Evolutionary conservation across 2,113 vertebrate species (phyloP).

Genomic region (Cavia aperea): DNA sequence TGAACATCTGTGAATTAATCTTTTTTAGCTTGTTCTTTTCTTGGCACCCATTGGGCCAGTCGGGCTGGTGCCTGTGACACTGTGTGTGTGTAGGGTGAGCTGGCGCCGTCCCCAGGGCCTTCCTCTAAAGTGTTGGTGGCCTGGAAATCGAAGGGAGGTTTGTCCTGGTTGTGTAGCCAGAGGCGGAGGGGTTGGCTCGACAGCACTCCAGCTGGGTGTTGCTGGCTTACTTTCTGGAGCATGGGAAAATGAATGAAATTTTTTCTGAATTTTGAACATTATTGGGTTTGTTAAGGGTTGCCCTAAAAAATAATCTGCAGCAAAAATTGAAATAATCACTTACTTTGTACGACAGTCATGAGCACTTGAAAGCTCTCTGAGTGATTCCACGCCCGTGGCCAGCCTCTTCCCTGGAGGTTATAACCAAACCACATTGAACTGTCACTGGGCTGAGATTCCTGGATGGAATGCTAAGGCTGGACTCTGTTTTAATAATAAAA

Average conservation of each 20-base stretch:
- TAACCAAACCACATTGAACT: not conserved
- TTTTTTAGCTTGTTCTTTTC: conserved; percentile 81
- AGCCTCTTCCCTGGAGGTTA: not conserved
- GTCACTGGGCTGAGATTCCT: not conserved
- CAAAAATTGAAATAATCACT: conserved; percentile 66
- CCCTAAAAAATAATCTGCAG: conserved; percentile 60
- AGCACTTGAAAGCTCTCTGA: conserved; percentile 42
- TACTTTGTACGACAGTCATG: conserved; percentile 44
- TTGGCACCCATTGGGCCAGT: conserved; percentile 72
- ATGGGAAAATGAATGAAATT: conserved; percentile 67
- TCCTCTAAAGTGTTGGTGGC: conserved; percentile 72
- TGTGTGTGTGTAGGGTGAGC: conserved; percentile 68
- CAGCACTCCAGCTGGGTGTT: conserved; percentile 62
- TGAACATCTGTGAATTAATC: conserved; percentile 87
- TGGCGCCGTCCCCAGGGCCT: conserved; percentile 72
- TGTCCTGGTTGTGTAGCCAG: conserved; percentile 60
- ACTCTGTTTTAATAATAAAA: conserved; percentile 29
- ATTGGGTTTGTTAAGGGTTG: conserved; percentile 64
- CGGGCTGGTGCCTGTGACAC: conserved; percentile 75
- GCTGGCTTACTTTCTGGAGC: conserved; percentile 72
- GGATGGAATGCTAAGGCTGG: not conserved
- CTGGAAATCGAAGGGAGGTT: conserved; percentile 71
- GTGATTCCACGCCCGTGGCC: not conserved
- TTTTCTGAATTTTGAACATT: conserved; percentile 67
- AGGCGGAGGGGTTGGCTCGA: conserved; percentile 64